Evolutionary conservation across 2,113 vertebrate genomes (phyloP).

Genomic region (Lepus europaeus): DNA sequence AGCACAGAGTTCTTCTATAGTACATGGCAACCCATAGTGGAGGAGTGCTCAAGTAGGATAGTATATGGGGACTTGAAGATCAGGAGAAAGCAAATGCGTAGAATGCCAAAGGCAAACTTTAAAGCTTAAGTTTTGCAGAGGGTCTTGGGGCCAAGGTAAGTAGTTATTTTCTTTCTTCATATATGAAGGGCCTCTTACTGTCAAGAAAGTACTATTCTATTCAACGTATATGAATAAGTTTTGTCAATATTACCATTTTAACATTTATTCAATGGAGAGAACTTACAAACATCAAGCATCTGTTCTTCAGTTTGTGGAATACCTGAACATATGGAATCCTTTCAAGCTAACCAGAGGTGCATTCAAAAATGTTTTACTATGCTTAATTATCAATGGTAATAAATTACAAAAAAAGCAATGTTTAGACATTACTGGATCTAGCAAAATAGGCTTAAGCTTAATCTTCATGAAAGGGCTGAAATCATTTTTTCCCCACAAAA

Average conservation of each 20-base stretch:
- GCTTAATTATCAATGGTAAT: conserved; percentile 41
- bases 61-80: neutral
- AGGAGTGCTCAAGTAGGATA: neutral
- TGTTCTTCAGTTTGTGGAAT: conserved; percentile 53
- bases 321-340: conserved; percentile 15
- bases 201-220: conserved; percentile 47
- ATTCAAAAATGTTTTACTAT: conserved; percentile 58
- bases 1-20: conserved; percentile 17
- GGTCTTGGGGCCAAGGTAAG: neutral
- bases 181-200: conserved; percentile 11
- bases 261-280: conserved; percentile 7
- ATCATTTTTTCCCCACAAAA: neutral
- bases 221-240: conserved; percentile 33
- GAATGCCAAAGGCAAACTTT: conserved; percentile 32
- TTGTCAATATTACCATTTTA: conserved; percentile 48
- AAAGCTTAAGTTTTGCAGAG: conserved; percentile 16
- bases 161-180: conserved; percentile 1
- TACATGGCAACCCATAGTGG: conserved; percentile 29
- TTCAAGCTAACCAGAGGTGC: neutral
- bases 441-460: conserved; percentile 54
- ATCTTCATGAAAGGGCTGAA: conserved; percentile 28
- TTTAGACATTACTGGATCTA: conserved; percentile 55
- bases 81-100: conserved; percentile 35
- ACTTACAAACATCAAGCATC: conserved; percentile 33
- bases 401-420: conserved; percentile 51